Evolutionary conservation across 2,888 invertebrate species (phyloP).

Genomic region (Hydraecia micacea): DNA sequence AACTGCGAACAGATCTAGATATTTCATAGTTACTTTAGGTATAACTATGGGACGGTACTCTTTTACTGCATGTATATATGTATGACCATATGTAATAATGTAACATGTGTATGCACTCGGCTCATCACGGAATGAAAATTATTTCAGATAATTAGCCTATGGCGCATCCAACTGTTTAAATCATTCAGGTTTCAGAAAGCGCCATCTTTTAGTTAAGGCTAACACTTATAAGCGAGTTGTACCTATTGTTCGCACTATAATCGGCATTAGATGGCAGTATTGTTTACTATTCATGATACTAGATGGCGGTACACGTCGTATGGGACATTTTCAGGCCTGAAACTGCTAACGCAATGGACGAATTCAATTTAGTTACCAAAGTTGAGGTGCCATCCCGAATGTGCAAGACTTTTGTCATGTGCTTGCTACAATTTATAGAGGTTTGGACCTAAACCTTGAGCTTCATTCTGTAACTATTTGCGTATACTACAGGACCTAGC

Average conservation of each 20-base stretch:
- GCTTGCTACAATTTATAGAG: not conserved
- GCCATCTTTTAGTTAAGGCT: slow-evolving; percentile 17
- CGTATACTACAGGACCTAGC: not conserved
- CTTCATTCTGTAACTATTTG: not conserved
- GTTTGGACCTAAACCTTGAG: not conserved
- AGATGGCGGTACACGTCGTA: slow-evolving; percentile 11
- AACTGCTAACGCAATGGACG: not conserved
- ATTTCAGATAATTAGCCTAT: no score
- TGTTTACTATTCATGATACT: not conserved
- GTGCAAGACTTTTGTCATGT: not conserved
- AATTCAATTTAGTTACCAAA: not conserved
- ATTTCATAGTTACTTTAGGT: not conserved
- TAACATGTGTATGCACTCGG: no score
- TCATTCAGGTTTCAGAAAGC: slow-evolving; percentile 1
- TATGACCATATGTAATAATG: no score
- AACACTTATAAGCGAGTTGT: not conserved
- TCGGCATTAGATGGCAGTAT: not conserved
- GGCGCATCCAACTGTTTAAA: not conserved
- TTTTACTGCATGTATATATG: not conserved
- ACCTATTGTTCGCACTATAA: not conserved
- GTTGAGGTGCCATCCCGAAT: not conserved
- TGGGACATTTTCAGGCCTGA: not conserved
- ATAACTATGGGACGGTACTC: no score
- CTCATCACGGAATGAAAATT: no score
- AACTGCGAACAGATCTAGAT: not conserved